Evolutionary conservation across 2,888 invertebrate genomes (phyloP), one percentile per base, ranked within the genome.

Genomic region (Papilio demoleus): DNA sequence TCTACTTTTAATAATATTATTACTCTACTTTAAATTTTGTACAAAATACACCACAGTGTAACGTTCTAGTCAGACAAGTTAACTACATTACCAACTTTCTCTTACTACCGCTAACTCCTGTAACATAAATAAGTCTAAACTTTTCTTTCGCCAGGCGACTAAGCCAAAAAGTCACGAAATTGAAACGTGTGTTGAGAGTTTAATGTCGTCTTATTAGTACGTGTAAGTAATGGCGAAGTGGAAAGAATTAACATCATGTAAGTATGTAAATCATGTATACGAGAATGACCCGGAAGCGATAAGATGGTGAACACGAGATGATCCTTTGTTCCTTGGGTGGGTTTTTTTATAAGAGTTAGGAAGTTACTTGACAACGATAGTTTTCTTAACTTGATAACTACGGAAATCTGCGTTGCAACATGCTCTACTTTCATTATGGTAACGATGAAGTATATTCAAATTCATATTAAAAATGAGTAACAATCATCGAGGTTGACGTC

Each of bases 131-230:
- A 79, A 47, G 19, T 60, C 4, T 36, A 65, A 65, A 69, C 38
- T 69, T 65, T 65, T 53, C 60, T 56, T 65, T 65, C 31, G 34
- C 60, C 42, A 53, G 31, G 60, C 42, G 50, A 56, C 70, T 75
- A 72, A 74, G 73, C 75, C 75, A 77, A 81, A 87, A 85, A 83
- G 89, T 90, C 91, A 91, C 90, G 91, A 88, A 81, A 82, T 65
- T 61, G 64, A 78, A 76, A 91, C 92, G 92, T 92, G 92, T 91
- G 83, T 88, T 86, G 85, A 77, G 76, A 77, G 73, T 75, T 84
- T 84, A 91, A 91, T 88, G 86, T 76, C 76, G 72, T 75, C 76
- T 81, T 85, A 87, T 81, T 78, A 79, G 74, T 75, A 80, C 81
- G 82, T 82, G 83, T 81, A 81, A 74, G 73, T 76, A 84, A 80